Conservation (phyloP, 1,140 invertebrate genomes). For the Atta colombica region DNA sequence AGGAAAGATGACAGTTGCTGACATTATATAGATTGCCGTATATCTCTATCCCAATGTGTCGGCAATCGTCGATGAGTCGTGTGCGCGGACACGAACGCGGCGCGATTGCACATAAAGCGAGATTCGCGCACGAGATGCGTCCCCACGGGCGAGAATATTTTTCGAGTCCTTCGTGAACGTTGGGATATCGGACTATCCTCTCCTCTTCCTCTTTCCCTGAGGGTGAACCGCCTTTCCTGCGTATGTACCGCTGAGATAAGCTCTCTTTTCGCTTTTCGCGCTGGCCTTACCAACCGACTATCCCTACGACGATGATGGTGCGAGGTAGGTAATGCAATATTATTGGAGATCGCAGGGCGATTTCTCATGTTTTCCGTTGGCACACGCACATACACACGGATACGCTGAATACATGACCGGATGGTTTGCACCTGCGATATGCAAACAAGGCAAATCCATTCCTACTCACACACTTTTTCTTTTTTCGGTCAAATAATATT, state of each 20-base stretch:
- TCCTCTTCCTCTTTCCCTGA: not conserved
- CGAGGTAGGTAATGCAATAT: conserved; percentile 70
- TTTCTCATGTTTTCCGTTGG: conserved; percentile 28
- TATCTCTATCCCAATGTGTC: not conserved
- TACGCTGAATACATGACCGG: conserved; percentile 9
- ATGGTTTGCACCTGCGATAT: conserved; percentile 58
- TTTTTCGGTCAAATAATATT: conserved; percentile 37
- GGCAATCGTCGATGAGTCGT: conserved; percentile 19
- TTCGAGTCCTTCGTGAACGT: conserved; percentile 50
- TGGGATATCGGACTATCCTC: conserved; percentile 17
- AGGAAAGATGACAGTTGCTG: not conserved
- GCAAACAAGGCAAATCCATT: conserved; percentile 49
- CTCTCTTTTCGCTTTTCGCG: conserved; percentile 37
- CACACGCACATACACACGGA: conserved; percentile 1
- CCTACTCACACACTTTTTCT: not conserved
- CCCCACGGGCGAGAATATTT: conserved; percentile 64
- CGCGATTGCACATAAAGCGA: conserved; percentile 60
- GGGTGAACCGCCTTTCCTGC: conserved; percentile 29
- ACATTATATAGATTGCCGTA: not conserved
- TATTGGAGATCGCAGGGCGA: conserved; percentile 69
- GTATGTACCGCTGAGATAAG: conserved; percentile 58
- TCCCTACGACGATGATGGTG: conserved; percentile 7
- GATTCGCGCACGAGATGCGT: conserved; percentile 58
- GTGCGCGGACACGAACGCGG: conserved; percentile 37
- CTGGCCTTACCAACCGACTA: conserved; percentile 12